Conservation (phyloP, 2,888 invertebrate species). For the Hyposoter didymator region DNA sequence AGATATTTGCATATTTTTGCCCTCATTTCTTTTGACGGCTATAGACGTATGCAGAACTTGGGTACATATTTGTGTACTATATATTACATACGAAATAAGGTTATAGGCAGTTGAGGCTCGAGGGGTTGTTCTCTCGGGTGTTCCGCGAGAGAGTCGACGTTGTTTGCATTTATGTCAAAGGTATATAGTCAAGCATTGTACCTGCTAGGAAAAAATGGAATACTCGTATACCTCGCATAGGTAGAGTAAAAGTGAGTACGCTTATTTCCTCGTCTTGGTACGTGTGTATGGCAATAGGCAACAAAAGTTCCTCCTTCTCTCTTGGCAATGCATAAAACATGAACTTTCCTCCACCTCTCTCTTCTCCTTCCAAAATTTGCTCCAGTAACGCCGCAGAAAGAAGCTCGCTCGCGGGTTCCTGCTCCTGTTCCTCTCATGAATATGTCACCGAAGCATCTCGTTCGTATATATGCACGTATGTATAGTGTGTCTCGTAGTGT, state of each 20-base stretch:
- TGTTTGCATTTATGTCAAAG: conserved; percentile 63
- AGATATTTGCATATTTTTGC: conserved; percentile 9
- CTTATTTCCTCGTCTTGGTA: conserved; percentile 41
- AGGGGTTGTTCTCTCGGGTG: conserved; percentile 39
- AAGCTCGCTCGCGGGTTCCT: conserved; percentile 61
- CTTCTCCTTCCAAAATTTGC: conserved; percentile 67
- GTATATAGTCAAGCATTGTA: conserved; percentile 60
- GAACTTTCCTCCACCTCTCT: conserved; percentile 60
- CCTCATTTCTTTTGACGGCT: not conserved
- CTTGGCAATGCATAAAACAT: conserved; percentile 69
- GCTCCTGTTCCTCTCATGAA: conserved; percentile 67
- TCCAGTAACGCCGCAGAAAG: conserved; percentile 71
- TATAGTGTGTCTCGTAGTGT: conserved; percentile 5
- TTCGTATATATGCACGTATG: conserved; percentile 1
- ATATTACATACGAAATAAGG: conserved; percentile 9
- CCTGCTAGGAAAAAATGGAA: conserved; percentile 32
- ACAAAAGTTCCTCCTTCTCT: conserved; percentile 65
- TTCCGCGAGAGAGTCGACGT: conserved; percentile 46
- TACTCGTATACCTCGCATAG: conserved; percentile 30
- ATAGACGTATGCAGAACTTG: not conserved
- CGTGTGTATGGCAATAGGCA: conserved; percentile 61
- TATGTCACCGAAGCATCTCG: conserved; percentile 64
- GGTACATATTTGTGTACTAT: conserved; percentile 14
- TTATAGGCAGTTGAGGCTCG: conserved; percentile 53
- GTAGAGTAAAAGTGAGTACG: conserved; percentile 8